These are phyloP conservation scores for Caenorhabditis japonica DNA, from an alignment of 2,888 invertebrate species.

Conservation along the genomic window DNA sequence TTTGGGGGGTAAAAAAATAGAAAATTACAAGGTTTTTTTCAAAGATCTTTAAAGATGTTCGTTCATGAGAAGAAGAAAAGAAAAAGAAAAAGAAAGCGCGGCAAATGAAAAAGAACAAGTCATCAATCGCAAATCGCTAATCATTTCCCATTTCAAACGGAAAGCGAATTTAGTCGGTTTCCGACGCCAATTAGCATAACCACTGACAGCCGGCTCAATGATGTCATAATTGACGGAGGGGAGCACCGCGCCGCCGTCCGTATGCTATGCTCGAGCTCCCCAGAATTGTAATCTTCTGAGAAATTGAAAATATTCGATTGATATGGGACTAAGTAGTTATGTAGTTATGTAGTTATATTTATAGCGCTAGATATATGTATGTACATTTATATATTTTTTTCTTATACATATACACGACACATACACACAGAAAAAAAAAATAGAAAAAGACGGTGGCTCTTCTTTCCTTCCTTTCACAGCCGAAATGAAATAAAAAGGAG, in stretches of 20 bases:
- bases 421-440: slow-evolving; percentile 11
- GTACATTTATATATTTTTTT: no score
- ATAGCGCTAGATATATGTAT: no score
- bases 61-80: no score
- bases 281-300: slow-evolving; percentile 12
- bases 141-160: not conserved
- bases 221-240: slow-evolving; percentile 19
- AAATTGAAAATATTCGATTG: no score
- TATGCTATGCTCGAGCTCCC: no score
- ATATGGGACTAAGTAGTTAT: no score
- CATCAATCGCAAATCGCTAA: not conserved
- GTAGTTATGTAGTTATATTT: no score
- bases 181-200: slow-evolving; percentile 37
- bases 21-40: no score
- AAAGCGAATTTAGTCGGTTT: slow-evolving; percentile 18
- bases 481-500: slow-evolving; percentile 45
- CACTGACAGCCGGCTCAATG: slow-evolving; percentile 19
- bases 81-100: no score
- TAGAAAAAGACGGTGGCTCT: slow-evolving; percentile 33
- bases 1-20: no score
- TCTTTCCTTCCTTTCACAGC: slow-evolving; percentile 10
- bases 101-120: slow-evolving; percentile 1
- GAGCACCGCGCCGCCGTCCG: slow-evolving; percentile 7
- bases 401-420: slow-evolving; percentile 48
- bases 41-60: no score